Evolutionary conservation across 2,113 vertebrate genomes (phyloP), one percentile per base, ranked within the genome.

Genomic region (Paramisgurnus dabryanus): DNA sequence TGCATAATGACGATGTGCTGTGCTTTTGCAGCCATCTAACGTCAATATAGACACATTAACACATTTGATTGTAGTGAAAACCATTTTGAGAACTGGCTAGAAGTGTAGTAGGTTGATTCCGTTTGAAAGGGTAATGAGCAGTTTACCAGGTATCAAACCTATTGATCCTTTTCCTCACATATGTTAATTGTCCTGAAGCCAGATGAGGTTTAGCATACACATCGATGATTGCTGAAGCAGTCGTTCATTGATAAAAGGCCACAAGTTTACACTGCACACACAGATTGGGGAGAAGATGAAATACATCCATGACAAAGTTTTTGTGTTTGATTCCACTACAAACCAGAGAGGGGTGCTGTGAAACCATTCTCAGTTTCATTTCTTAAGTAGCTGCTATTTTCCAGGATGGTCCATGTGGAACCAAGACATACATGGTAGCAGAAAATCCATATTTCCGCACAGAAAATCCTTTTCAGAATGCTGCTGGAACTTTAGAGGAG

Each of bases 371-470:
- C 73, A 39, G 68, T 18, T 67, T 68, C 82, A 88, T 3, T 76
- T 78, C 60, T 64, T 73, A 63, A 76, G 57, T 86, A 70, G 71
- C 87, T 57, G 83, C 82, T 77, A 76, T 80, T 82, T 84, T 77
- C 60, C 65, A 83, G 86, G 90, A 92, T 94, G 93, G 93, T 94
- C 93, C 93, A 90, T 93, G 90, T 93, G 93, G 93, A 92, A 93
- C 92, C 92, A 94, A 92, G 93, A 94, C 90, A 89, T 93, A 89
- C 91, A 93, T 93, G 93, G 93, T 93, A 91, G 87, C 89, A 85
- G 82, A 87, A 84, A 82, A 87, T 87, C 64, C 74, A 88, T 81
- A 78, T 85, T 85, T 84, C 40, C 76, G 47, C 55, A 17, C 27
- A 34, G 27, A 34, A 58, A 73, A 68, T 78, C 64, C 43, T 64